Base-by-base conservation (phyloP, 2,888 invertebrate species). In the Orthosia gracilis region DNA sequence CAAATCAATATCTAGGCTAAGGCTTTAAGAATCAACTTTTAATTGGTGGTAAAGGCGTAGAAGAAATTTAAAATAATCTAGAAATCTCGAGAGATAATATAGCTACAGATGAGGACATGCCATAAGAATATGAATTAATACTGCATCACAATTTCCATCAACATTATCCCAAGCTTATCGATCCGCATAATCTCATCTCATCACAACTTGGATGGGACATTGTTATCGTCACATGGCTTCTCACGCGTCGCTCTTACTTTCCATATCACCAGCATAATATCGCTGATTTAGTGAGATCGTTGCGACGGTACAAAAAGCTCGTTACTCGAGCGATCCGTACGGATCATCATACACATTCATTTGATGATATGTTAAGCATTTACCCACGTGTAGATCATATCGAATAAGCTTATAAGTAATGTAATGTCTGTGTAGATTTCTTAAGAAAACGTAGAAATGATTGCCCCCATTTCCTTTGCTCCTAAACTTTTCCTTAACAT, bases 161-260 rank as follows among this genome's bases (percentile, higher is more conserved):
- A 31, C 40, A 50, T 62, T 59, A 71, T 65, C 23, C 67, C 54
- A 31, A 63, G 40, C 70, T 76, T 80, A 78, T 68, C 72, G 69
- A 73, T 77, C 47, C 55, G 57, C 73, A 74, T 69, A 71, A 82
- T 84, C 82, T 78, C 73, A 59, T 72, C 68, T 69, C 50, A 26
- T 52, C 12, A 0, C 58, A 69, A 26, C 40, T 71, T 87, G 83
- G 86, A 83, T 84, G 80, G 89, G 88, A 87, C 89, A 91, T 92
- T 92, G 92, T 92, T 89, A 86, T 71, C 80, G 70, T 85, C 76
- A 85, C 75, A 82, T 59, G 80, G 76, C 88, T 91, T 92, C 92
- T 87, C 93, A 92, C 91, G 90, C 83, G 82, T 59, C 62, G 72
- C 89, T 90, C 87, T 91, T 91, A 91, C 94, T 94, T 94, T 94